Conservation (phyloP, 2,797 vertebrate genomes). For the Notolabrus celidotus region DNA sequence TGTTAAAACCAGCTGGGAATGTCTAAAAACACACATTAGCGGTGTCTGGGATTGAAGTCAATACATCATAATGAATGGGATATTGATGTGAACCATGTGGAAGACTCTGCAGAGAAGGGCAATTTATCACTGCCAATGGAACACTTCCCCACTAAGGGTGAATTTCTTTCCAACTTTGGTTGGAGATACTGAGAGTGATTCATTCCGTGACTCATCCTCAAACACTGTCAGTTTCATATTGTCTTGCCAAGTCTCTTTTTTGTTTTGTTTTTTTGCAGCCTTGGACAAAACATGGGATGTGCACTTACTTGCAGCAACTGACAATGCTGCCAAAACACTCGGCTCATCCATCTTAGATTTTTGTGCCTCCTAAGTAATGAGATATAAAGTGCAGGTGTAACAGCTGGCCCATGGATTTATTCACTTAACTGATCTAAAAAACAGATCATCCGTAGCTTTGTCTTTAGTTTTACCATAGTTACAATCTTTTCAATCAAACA, state of each 20-base stretch:
- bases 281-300: slow-evolving; percentile 64
- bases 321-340: slow-evolving; percentile 50
- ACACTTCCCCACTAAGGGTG: slow-evolving; percentile 46
- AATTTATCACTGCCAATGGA: slow-evolving; percentile 67
- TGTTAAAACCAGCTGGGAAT: slow-evolving; percentile 34
- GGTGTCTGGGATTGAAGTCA: slow-evolving; percentile 51
- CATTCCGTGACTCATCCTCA: slow-evolving; percentile 74
- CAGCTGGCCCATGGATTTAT: slow-evolving; percentile 26
- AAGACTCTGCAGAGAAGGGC: slow-evolving; percentile 53
- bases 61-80: slow-evolving; percentile 70
- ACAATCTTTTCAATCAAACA: not conserved
- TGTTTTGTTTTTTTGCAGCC: slow-evolving; percentile 47
- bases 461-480: not conserved
- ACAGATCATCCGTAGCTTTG: slow-evolving; percentile 29
- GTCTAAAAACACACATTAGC: slow-evolving; percentile 49
- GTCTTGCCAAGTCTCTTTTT: slow-evolving; percentile 68
- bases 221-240: slow-evolving; percentile 71
- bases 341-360: slow-evolving; percentile 46
- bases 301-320: slow-evolving; percentile 61
- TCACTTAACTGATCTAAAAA: slow-evolving; percentile 35
- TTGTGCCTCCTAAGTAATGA: slow-evolving; percentile 52
- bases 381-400: slow-evolving; percentile 37
- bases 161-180: slow-evolving; percentile 69
- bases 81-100: slow-evolving; percentile 74
- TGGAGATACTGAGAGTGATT: slow-evolving; percentile 69